Percentiles rank a stretch among this genome's conserved stretches.
Evolutionary conservation across 2,113 vertebrate genomes (phyloP).

Genomic region (Neoarius graeffei): DNA sequence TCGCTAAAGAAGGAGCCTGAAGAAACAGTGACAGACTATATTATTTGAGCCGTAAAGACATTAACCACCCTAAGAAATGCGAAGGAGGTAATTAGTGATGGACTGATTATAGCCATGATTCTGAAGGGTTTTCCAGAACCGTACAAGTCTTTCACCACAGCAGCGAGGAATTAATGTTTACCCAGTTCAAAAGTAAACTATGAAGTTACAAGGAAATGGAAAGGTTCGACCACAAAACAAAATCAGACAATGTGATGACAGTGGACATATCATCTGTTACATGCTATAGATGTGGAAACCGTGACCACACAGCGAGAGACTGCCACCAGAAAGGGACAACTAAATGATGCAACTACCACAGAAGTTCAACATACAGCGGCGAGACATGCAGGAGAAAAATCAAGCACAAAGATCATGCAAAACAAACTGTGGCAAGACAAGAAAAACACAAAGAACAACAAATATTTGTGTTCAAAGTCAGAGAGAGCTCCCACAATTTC

Average conservation of each 20-base stretch:
- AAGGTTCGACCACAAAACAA: not conserved
- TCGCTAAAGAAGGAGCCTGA: not conserved
- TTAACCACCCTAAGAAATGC: not conserved
- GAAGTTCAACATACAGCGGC: slow-evolving; percentile 38
- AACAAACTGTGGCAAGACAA: slow-evolving; percentile 20
- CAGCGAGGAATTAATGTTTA: slow-evolving; percentile 19
- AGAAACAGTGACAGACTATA: slow-evolving; percentile 36
- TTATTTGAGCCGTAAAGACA: slow-evolving; percentile 35
- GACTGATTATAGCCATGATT: not conserved
- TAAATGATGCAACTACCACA: slow-evolving; percentile 41
- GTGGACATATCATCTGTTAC: not conserved
- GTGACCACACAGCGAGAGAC: slow-evolving; percentile 10
- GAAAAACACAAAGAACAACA: not conserved
- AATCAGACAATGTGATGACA: slow-evolving; percentile 45
- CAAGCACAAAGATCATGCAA: slow-evolving; percentile 17
- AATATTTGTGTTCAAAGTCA: not conserved
- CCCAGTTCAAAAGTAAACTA: slow-evolving; percentile 43
- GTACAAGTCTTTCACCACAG: slow-evolving; percentile 38
- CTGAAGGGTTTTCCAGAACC: slow-evolving; percentile 31
- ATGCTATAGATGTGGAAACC: slow-evolving; percentile 45
- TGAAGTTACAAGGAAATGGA: slow-evolving; percentile 39
- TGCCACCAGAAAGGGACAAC: slow-evolving; percentile 27
- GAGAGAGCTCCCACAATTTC: too few relatives aligned
- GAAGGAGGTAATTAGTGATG: slow-evolving; percentile 14
- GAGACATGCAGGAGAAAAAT: slow-evolving; percentile 29